Percentiles rank a stretch among this genome's conserved stretches.
These are phyloP conservation scores for Pachyuromys duprasi DNA, from an alignment of 2,797 vertebrate species.

Conservation along the genomic window DNA sequence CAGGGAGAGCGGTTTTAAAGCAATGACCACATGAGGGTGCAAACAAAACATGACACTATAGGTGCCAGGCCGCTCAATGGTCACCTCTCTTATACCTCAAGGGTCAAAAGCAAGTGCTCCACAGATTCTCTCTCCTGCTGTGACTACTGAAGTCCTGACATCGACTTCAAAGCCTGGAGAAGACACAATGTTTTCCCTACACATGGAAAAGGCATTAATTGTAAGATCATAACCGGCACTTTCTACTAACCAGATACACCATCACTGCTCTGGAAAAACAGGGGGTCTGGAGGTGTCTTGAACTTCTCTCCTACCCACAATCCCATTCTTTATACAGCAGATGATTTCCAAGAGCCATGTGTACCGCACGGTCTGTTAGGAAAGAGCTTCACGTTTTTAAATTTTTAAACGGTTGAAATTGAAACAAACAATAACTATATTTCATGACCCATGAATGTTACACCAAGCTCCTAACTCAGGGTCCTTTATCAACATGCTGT, in stretches of 20 bases:
- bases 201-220: background rate
- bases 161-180: background rate
- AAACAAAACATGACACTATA: background rate
- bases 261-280: background rate
- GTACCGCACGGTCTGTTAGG: fast-evolving
- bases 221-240: fast-evolving
- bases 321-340: background rate
- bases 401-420: background rate
- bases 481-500: fast-evolving
- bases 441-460: fast-evolving
- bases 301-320: background rate
- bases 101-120: background rate
- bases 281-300: too few relatives aligned
- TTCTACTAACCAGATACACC: background rate
- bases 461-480: fast-evolving
- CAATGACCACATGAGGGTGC: constrained; percentile 40
- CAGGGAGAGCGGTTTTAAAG: constrained; percentile 79
- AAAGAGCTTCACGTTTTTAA: background rate
- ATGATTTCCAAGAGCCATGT: background rate
- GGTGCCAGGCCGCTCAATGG: background rate
- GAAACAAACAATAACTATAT: background rate
- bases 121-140: too few relatives aligned
- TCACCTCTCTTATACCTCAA: background rate
- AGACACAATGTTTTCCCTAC: background rate
- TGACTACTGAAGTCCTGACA: too few relatives aligned